Percentiles rank a stretch among this genome's conserved stretches.
Evolutionary conservation across 2,113 vertebrate genomes (phyloP).

Genomic region (Lota lota): DNA sequence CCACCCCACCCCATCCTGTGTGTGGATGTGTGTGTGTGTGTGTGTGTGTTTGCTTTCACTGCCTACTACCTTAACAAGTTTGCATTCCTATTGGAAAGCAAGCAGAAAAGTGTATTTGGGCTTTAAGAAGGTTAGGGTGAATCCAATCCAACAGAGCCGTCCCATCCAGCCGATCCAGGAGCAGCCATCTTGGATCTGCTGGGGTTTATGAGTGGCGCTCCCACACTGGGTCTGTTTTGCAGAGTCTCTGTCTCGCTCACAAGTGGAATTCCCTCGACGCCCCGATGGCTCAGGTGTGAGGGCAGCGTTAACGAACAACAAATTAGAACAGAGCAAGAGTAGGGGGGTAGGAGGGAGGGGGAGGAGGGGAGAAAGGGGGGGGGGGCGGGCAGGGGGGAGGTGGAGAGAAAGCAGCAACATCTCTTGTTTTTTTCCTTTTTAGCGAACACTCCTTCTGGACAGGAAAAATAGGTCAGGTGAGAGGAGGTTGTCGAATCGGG

Average conservation of each 20-base stretch:
- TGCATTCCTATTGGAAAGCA: too few relatives aligned
- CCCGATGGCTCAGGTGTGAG: slow-evolving; percentile 70
- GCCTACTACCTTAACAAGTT: too few relatives aligned
- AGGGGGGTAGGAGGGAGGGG: slow-evolving; percentile 43
- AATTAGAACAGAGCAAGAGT: slow-evolving; percentile 64
- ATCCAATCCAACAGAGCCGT: too few relatives aligned
- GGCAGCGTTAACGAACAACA: slow-evolving; percentile 69
- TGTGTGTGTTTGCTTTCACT: not conserved
- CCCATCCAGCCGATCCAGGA: too few relatives aligned
- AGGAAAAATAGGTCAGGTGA: slow-evolving; percentile 69
- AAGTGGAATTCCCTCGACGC: slow-evolving; percentile 52
- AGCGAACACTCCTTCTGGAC: slow-evolving; percentile 62
- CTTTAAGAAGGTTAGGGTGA: too few relatives aligned
- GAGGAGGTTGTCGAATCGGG: slow-evolving; percentile 21
- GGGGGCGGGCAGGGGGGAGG: slow-evolving; percentile 45
- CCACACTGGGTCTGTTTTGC: slow-evolving; percentile 50
- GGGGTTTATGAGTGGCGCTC: slow-evolving; percentile 22
- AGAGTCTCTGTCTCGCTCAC: slow-evolving; percentile 28
- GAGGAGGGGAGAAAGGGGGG: slow-evolving; percentile 40
- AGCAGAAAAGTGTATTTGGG: too few relatives aligned
- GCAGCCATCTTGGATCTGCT: too few relatives aligned
- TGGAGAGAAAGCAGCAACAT: slow-evolving; percentile 54
- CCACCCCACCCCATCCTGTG: not conserved
- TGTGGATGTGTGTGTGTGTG: slow-evolving; percentile 2
- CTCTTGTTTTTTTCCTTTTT: slow-evolving; percentile 59